Evolutionary conservation across 2,797 vertebrate genomes (phyloP), one percentile per base, ranked within the genome.

Genomic region (Euthynnus affinis): DNA sequence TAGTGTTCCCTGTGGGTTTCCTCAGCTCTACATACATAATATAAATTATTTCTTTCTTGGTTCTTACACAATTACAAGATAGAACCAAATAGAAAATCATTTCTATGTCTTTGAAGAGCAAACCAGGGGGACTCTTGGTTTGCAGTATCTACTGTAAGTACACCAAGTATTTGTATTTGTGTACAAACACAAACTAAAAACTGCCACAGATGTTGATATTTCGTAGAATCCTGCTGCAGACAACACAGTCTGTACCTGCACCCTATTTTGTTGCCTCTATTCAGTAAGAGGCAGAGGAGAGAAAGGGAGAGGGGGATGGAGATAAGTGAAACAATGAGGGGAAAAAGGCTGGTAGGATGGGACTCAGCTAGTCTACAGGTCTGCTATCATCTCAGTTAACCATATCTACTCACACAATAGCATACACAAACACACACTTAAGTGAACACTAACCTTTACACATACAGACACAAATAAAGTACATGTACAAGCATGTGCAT

Each of bases 291-390:
- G 48, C 12, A 66, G 61, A 58, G 6, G 42, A 60, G 29, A 42
- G 34, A 51, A 48, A 72, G 34, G 51, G 17, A 66, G 23, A 20
- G 48, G 62, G 65, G 48, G 58, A 57, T 58, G 27, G 56, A 68
- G 59, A 89, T 66, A 76, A 79, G 79, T 64, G 51, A 74, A 52
- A 82, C 63, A 73, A 71, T 63, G 57, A 73, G 4, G 55, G 27
- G 66, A 73, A 70, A 49, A 57, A 81, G 62, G n/a, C 60, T 53
- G 27, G 57, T 48, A 64, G 73, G 65, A 57, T 42, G 49, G 68
- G 58, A 82, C 69, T 77, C 29, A 32, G 29, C 76, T 75, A 29
- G 44, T 85, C 67, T 70, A 62, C 58, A 49, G 60, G 63, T 60
- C 53, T 56, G 64, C 66, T 58, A 68, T 69, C 76, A 69, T 78